Evolutionary conservation across 2,113 vertebrate genomes (phyloP).

Genomic region (Phalacrocorax carbo): DNA sequence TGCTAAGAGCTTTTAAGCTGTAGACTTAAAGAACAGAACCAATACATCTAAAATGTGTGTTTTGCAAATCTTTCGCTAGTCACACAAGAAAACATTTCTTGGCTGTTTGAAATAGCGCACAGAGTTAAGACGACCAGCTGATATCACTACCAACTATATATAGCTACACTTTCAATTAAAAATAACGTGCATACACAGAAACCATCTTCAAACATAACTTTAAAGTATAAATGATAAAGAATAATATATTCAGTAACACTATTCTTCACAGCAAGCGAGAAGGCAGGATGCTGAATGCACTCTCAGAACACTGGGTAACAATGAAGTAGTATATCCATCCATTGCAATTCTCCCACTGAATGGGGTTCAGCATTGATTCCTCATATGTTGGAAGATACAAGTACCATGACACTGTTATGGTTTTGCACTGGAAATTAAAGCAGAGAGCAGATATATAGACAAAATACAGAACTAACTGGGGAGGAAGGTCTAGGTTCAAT

Average conservation of each 20-base stretch:
- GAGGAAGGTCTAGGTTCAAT: background rate
- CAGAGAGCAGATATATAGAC: background rate
- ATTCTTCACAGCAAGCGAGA: background rate
- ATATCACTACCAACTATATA: background rate
- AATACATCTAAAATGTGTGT: background rate
- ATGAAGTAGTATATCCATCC: background rate
- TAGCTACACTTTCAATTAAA: background rate
- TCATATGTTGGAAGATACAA: no score
- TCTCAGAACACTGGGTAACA: background rate
- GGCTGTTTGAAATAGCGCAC: background rate
- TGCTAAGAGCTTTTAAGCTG: background rate
- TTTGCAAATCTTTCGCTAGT: background rate
- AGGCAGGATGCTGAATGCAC: background rate
- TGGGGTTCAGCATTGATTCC: background rate
- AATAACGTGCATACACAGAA: background rate
- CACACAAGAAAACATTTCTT: background rate
- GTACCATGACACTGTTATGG: background rate
- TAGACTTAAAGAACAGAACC: background rate
- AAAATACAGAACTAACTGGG: background rate
- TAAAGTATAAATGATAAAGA: background rate
- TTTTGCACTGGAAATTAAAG: background rate
- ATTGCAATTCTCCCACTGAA: background rate
- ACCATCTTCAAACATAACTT: background rate
- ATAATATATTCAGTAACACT: background rate
- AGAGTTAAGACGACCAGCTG: background rate